Base-by-base conservation (phyloP, 2,113 vertebrate species). In the Plectropomus leopardus region DNA sequence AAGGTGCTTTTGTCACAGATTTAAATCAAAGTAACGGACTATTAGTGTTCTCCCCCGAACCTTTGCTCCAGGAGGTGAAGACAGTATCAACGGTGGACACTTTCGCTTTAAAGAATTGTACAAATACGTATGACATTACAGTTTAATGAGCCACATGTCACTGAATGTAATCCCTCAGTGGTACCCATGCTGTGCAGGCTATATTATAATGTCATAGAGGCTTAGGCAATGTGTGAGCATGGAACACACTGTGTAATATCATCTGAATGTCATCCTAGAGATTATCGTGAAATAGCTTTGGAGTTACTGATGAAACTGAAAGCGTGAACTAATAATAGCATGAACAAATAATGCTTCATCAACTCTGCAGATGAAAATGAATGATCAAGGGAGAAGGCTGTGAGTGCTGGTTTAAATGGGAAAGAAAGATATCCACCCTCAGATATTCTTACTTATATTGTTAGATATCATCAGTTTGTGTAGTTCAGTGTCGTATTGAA, bases 11-110 rank as follows among this genome's bases (percentile, higher is more conserved):
- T 87, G 83, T 91, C 80, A 72, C 72, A 83, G 90, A 89, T 91
- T 84, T 88, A 89, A 89, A 88, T 84, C 85, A 85, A 81, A 85
- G 91, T 77, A 86, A 88, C 82, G 81, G 74, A 80, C 77, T 88
- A 92, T 92, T 92, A 82, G 82, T 77, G 86, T 84, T 86, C 67
- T 69, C 70, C 24, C 63, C 72, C 76, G 81, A 85, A 64, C 82
- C 72, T 82, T 78, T 75, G 59, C 88, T 87, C 82, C 65, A 44
- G 82, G 65, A 87, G 86, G 78, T 66, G 81, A 75, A 74, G 78
- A 78, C 60, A 55, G 81, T 80, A 86, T 83, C 80, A 84, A 75
- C 80, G 81, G 81, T 81, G 88, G 65, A 81, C 83, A 72, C 65
- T 80, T 93, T 71, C 79, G 76, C 66, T 78, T 92, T 50, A 78